Evolutionary conservation across 2,797 vertebrate species (phyloP).

Genomic region (Varecia variegata): DNA sequence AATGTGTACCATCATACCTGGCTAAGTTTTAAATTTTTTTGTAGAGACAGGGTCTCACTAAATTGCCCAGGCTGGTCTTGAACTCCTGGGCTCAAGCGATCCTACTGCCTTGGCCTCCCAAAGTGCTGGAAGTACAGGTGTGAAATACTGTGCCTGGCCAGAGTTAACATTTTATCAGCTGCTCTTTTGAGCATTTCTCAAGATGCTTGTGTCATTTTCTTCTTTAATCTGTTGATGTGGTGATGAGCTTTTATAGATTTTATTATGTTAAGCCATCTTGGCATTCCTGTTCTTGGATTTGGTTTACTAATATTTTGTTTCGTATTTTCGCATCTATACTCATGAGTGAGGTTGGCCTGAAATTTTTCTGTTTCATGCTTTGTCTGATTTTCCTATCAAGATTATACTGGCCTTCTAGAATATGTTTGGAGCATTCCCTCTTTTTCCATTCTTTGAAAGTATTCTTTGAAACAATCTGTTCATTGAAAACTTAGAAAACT

Average conservation of each 20-base stretch:
- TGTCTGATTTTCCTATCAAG: not conserved
- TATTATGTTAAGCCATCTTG: not conserved
- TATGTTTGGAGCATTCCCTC: not conserved
- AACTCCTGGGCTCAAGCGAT: not conserved
- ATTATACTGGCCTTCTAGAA: not conserved
- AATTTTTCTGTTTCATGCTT: not conserved
- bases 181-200: not conserved
- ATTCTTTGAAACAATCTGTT: not conserved
- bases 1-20: not conserved
- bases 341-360: not conserved
- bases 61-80: not conserved
- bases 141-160: not conserved
- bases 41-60: not conserved
- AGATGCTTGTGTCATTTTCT: not conserved
- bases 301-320: not conserved
- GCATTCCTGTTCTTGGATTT: not conserved
- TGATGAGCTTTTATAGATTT: not conserved
- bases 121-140: not conserved
- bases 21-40: not conserved
- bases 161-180: not conserved
- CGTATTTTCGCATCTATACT: not conserved
- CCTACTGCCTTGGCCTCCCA: not conserved
- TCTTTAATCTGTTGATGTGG: not conserved
- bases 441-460: not conserved
- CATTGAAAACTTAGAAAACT: conserved; percentile 20